These are phyloP conservation scores for Cheilosia grossa DNA, from an alignment of 2,888 invertebrate genomes.

Conservation along the genomic window DNA sequence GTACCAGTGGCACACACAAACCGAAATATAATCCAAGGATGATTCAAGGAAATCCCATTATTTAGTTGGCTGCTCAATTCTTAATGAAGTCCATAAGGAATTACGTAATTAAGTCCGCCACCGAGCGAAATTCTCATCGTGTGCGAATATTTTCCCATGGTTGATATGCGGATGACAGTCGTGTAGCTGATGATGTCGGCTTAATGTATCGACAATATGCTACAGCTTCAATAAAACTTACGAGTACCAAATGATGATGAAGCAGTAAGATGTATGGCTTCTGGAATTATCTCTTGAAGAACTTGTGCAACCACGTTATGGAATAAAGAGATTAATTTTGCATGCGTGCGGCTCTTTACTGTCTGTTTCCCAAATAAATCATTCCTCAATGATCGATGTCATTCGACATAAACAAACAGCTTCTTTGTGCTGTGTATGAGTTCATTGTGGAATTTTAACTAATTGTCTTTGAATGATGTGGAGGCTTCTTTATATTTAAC, in stretches of 20 bases:
- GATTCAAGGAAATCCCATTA: constrained; percentile 57
- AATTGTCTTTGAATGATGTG: no score
- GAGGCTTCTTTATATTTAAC: not conserved
- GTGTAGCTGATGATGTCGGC: not conserved
- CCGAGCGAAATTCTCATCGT: not conserved
- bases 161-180: not conserved
- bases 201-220: not conserved
- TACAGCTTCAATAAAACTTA: not conserved
- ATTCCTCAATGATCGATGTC: not conserved
- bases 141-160: constrained; percentile 1
- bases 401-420: not conserved
- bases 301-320: not conserved
- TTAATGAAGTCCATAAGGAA: constrained; percentile 59
- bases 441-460: not conserved
- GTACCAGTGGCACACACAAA: not conserved
- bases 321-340: not conserved
- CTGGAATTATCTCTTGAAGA: not conserved
- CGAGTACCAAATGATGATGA: not conserved
- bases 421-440: no score
- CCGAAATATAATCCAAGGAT: not conserved
- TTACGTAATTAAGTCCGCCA: constrained; percentile 47
- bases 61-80: constrained; percentile 47
- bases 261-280: not conserved
- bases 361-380: not conserved
- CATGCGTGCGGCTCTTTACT: no score